A percentile compares a stretch with the other conserved stretches of the same genome.
These are phyloP conservation scores for Pilophorus perplexus DNA, from an alignment of 2,888 invertebrate genomes.

Conservation along the genomic window DNA sequence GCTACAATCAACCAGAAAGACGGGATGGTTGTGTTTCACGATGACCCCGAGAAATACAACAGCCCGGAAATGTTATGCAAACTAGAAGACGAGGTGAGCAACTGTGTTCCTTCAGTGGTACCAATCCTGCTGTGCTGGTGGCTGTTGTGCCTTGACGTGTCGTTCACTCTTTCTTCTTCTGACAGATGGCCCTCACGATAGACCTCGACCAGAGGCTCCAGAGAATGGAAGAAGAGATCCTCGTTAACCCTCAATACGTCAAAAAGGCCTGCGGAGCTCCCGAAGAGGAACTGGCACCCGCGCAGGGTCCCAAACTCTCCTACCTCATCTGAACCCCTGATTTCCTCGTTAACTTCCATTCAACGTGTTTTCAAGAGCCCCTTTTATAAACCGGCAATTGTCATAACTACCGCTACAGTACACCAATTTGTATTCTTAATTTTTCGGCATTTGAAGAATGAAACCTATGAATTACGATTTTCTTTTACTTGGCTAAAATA, in stretches of 20 bases:
- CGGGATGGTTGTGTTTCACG: constrained; percentile 95
- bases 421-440: no score
- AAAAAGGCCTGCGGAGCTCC: constrained; percentile 57
- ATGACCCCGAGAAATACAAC: constrained; percentile 92
- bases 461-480: no score
- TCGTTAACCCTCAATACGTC: constrained; percentile 79
- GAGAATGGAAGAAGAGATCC: constrained; percentile 92
- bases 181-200: constrained; percentile 78
- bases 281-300: constrained; percentile 48
- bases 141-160: background rate
- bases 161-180: background rate
- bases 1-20: constrained; percentile 96
- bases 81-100: constrained; percentile 67
- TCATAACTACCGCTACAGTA: no score
- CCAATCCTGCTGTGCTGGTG: no score
- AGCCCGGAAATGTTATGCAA: constrained; percentile 83
- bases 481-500: no score
- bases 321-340: constrained; percentile 44
- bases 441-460: no score
- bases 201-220: constrained; percentile 83
- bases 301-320: constrained; percentile 47
- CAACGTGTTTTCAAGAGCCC: no score
- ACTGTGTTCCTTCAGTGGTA: no score
- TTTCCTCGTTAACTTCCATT: no score
- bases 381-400: no score